Evolutionary conservation across 1,140 invertebrate species (phyloP).

Genomic region (Dufourea novaeangliae): DNA sequence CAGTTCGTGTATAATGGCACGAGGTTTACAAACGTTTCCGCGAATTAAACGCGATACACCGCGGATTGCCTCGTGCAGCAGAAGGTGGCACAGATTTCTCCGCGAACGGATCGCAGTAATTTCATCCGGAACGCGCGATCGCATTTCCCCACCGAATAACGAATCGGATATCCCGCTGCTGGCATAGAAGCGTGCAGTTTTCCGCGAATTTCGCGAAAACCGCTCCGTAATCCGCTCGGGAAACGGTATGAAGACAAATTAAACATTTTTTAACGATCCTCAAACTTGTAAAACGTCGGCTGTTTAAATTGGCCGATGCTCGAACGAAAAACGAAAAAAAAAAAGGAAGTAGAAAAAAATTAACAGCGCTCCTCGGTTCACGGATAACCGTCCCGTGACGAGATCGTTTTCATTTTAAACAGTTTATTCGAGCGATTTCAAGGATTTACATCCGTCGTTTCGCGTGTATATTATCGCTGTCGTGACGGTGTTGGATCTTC

Average conservation of each 20-base stretch:
- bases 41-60: conserved; percentile 17
- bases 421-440: not conserved
- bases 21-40: conserved; percentile 13
- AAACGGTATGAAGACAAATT: not conserved
- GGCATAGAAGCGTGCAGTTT: not conserved
- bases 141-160: conserved; percentile 7
- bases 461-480: not conserved
- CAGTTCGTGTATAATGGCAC: not conserved
- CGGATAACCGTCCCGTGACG: not conserved
- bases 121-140: not conserved
- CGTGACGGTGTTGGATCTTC: not conserved
- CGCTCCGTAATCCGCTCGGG: not conserved
- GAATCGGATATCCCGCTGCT: not conserved
- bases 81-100: conserved; percentile 21
- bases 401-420: not conserved
- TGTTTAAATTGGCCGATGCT: not conserved
- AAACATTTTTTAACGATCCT: conserved; percentile 2
- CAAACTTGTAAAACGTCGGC: not conserved
- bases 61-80: not conserved
- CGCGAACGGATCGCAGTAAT: not conserved
- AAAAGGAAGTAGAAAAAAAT: not conserved
- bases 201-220: not conserved
- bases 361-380: not conserved
- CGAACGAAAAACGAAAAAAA: not conserved
- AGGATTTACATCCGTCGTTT: not conserved